Evolutionary conservation across 2,797 vertebrate genomes (phyloP).

Genomic region (Sarcoramphus papa): DNA sequence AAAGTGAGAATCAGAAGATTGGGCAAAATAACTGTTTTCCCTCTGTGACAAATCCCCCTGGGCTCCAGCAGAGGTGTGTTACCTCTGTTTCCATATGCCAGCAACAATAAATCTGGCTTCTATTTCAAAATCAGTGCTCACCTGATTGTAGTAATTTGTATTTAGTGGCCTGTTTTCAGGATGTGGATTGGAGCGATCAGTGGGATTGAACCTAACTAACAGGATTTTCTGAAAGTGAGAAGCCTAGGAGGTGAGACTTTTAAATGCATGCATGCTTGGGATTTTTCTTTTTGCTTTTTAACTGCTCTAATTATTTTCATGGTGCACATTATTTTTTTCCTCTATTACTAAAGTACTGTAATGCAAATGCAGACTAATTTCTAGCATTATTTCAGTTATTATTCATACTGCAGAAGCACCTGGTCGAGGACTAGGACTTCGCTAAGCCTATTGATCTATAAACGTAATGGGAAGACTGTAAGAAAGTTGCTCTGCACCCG

Average conservation of each 20-base stretch:
- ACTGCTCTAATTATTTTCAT: neutral
- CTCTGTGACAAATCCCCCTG: neutral
- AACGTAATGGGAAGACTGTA: fast-evolving
- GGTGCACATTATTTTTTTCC: neutral
- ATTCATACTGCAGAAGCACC: neutral
- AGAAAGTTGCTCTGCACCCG: neutral
- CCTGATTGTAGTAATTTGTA: neutral
- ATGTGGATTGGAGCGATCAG: neutral
- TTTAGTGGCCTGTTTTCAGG: neutral
- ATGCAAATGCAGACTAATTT: neutral
- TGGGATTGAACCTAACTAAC: neutral
- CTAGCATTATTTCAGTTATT: neutral
- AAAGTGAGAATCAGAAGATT: neutral
- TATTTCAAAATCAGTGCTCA: neutral
- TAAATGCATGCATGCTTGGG: neutral
- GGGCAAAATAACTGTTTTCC: neutral
- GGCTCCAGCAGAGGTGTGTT: neutral
- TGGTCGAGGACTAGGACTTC: neutral
- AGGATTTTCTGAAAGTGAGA: neutral
- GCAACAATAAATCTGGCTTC: neutral
- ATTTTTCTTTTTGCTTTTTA: neutral
- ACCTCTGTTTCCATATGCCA: neutral
- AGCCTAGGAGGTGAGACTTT: neutral
- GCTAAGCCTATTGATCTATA: neutral
- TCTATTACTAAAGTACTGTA: fast-evolving